These are phyloP conservation scores for Entomobrya multifasciata DNA, from an alignment of 2,888 invertebrate species.

Conservation along the genomic window DNA sequence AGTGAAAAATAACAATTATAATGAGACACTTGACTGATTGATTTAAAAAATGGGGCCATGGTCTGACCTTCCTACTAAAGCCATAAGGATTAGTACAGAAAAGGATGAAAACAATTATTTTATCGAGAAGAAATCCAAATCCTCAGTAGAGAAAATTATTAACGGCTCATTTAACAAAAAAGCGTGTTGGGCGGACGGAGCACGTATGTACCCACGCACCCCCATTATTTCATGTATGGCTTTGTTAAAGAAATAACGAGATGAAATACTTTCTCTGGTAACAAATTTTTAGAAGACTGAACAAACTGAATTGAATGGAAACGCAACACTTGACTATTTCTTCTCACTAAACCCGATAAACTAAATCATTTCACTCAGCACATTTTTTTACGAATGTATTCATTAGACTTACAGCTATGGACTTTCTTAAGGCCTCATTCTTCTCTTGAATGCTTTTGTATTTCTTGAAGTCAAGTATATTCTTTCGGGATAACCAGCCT, in stretches of 20 bases:
- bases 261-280: too few relatives aligned
- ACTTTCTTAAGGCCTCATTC: conserved; percentile 66
- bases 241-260: neutral
- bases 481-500: conserved; percentile 75
- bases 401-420: conserved; percentile 64
- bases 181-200: too few relatives aligned
- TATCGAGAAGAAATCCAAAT: neutral
- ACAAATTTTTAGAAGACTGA: too few relatives aligned
- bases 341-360: too few relatives aligned
- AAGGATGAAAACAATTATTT: neutral
- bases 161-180: neutral
- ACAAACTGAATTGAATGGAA: too few relatives aligned
- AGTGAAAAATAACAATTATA: neutral
- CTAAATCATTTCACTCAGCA: neutral
- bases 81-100: too few relatives aligned
- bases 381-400: neutral
- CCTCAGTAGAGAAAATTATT: neutral
- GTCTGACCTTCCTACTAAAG: neutral
- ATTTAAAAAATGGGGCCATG: neutral
- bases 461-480: conserved; percentile 72
- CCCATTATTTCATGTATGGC: neutral
- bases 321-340: too few relatives aligned
- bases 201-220: too few relatives aligned
- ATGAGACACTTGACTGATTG: conserved; percentile 11
- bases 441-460: conserved; percentile 74